Evolutionary conservation across 2,888 invertebrate genomes (phyloP).

Genomic region (Melanophora roralis): DNA sequence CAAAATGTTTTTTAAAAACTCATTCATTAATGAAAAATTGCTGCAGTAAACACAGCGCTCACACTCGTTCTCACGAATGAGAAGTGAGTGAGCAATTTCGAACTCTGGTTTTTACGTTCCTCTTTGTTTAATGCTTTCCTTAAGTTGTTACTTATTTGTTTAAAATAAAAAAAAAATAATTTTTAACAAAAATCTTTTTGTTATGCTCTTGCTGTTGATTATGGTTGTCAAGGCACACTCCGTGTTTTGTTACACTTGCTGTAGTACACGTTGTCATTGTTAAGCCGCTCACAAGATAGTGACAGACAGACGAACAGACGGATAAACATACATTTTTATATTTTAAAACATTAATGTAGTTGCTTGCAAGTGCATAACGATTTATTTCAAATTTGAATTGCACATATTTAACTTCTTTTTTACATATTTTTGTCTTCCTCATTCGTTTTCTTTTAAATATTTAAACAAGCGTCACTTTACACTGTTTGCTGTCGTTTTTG

Average conservation of each 20-base stretch:
- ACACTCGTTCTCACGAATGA: too few species aligned
- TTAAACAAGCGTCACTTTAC: conserved; percentile 48
- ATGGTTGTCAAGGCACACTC: conserved; percentile 26
- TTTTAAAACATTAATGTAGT: not conserved
- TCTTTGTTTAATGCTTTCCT: not conserved
- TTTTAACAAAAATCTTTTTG: conserved; percentile 10
- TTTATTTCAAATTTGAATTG: conserved; percentile 24
- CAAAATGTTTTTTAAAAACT: too few species aligned
- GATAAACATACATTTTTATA: not conserved
- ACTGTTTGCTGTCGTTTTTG: not conserved
- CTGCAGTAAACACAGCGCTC: too few species aligned
- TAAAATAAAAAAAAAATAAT: conserved; percentile 16
- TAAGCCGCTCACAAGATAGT: conserved; percentile 24
- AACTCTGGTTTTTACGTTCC: too few species aligned
- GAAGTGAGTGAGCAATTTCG: too few species aligned
- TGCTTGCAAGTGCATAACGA: not conserved
- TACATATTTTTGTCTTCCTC: not conserved
- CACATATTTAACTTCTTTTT: conserved; percentile 23
- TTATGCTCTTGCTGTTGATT: not conserved
- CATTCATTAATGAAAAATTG: too few species aligned
- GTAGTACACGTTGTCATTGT: conserved; percentile 12
- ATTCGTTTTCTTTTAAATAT: conserved; percentile 14
- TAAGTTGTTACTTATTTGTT: conserved; percentile 24
- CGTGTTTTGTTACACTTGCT: conserved; percentile 4
- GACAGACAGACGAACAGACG: not conserved